Conservation (phyloP, 2,113 vertebrate genomes). For the Tangachromis dhanisi region DNA sequence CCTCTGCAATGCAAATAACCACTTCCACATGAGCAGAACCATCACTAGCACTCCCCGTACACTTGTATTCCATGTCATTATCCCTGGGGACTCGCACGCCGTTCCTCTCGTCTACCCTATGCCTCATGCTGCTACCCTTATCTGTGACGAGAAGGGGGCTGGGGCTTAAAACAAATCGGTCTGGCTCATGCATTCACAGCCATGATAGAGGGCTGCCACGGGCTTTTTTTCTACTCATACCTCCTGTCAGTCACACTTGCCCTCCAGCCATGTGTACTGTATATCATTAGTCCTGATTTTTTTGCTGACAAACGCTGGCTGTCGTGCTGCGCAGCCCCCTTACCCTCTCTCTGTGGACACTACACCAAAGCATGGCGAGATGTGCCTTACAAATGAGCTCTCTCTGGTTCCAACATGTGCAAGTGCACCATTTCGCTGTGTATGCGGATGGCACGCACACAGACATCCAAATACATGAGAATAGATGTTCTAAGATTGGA, state of each 20-base stretch:
- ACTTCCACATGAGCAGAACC: conserved; percentile 60
- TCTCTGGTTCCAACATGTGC: conserved; percentile 15
- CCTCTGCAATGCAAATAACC: conserved; percentile 64
- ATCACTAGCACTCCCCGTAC: conserved; percentile 44
- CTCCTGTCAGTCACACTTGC: conserved; percentile 66
- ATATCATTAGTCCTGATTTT: conserved; percentile 70
- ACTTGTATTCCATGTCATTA: conserved; percentile 60
- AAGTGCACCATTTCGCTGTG: conserved; percentile 22
- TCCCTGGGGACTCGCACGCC: conserved; percentile 40
- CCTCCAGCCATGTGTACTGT: conserved; percentile 52
- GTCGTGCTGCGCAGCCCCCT: conserved; percentile 45
- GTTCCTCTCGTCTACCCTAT: not conserved
- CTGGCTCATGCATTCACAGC: conserved; percentile 14
- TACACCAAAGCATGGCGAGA: conserved; percentile 33
- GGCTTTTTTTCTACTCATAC: conserved; percentile 44
- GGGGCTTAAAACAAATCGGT: conserved; percentile 37
- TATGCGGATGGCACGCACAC: not conserved
- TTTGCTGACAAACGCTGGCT: conserved; percentile 69
- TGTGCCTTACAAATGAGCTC: conserved; percentile 71
- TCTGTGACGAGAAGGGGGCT: not conserved
- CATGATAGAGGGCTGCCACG: conserved; percentile 43
- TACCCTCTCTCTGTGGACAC: conserved; percentile 39
- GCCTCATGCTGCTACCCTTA: conserved; percentile 42
- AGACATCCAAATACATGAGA: not conserved
- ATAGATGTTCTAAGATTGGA: conserved; percentile 30